Evolutionary conservation across 2,888 invertebrate species (phyloP), one percentile per base, ranked within the genome.

Genomic region (Ormyrus nitidulus): DNA sequence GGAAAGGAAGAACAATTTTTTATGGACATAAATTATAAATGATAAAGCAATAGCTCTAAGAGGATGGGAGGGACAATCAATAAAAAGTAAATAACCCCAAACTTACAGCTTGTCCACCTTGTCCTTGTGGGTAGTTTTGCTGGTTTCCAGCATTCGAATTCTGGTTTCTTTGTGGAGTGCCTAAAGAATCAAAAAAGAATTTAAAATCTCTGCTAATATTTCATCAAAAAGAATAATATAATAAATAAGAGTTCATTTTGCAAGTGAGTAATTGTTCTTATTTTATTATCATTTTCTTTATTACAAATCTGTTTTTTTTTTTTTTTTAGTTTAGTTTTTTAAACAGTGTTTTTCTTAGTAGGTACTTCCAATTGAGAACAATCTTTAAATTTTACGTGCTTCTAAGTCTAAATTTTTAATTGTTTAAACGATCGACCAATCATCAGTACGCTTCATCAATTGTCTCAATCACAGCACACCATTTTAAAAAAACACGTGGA

Each of bases 101-200:
- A 73, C 72, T 78, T 73, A 78, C 78, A 54, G 59, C 19, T 34
- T 34, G 34, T 3, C 34, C 34, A n/a, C n/a, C n/a, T 49, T 64
- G 70, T 56, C 71, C 71, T 49, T 65, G 34, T 4, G 34, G 71
- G 49, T 66, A 59, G 34, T 56, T 5, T 56, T 66, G 75, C 7
- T 64, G 69, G 34, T 68, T 46, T 13, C 13, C 13, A 68, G 48
- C 62, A 62, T 13, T 54, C 58, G 48, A 13, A 34, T 34, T 34
- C 58, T 80, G 80, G 34, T 65, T 61, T 5, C 80, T 72, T 65
- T 76, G 76, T 6, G 80, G 66, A 77, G 76, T 77, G 34, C 72
- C 80, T 80, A 46, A 5, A 56, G 10, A 69, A 61, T 13, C 5
- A 58, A 34, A 34, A 53, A 13, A n/a, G 9, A 44, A 9, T 19